Conservation (phyloP, 2,113 vertebrate genomes). For the Stegastes partitus region DNA sequence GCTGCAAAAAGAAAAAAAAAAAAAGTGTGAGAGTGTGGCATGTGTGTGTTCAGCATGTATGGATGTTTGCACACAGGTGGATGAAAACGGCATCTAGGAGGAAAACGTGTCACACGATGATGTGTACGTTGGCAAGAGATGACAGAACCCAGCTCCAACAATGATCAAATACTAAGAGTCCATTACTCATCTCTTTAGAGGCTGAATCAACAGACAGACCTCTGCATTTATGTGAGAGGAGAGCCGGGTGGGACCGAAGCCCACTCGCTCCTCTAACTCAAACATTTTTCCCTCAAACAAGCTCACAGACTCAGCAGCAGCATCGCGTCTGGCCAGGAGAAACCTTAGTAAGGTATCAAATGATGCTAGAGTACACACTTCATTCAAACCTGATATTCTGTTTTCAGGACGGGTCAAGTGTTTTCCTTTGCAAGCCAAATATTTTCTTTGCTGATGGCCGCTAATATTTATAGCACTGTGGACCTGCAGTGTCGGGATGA, state of each 20-base stretch:
- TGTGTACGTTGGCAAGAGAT: background rate
- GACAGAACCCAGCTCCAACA: constrained; percentile 29
- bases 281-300: constrained; percentile 71
- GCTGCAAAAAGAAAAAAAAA: constrained; percentile 32
- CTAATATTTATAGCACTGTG: constrained; percentile 86
- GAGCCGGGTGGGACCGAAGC: constrained; percentile 25
- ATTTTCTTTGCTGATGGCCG: constrained; percentile 79
- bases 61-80: constrained; percentile 22
- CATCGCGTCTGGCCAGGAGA: constrained; percentile 47
- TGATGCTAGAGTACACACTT: constrained; percentile 67
- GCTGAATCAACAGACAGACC: constrained; percentile 69
- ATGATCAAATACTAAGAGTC: constrained; percentile 49
- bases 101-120: constrained; percentile 14
- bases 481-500: constrained; percentile 72
- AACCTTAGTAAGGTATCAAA: constrained; percentile 68
- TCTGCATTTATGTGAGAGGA: constrained; percentile 61
- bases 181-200: constrained; percentile 70
- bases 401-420: constrained; percentile 56
- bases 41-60: background rate
- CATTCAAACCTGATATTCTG: constrained; percentile 73
- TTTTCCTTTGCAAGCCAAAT: constrained; percentile 74
- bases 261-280: constrained; percentile 59
- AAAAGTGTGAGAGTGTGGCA: background rate
- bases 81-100: background rate
- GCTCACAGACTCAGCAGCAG: constrained; percentile 50